Evolutionary conservation across 2,113 vertebrate genomes (phyloP).

Genomic region (Ranitomeya variabilis): DNA sequence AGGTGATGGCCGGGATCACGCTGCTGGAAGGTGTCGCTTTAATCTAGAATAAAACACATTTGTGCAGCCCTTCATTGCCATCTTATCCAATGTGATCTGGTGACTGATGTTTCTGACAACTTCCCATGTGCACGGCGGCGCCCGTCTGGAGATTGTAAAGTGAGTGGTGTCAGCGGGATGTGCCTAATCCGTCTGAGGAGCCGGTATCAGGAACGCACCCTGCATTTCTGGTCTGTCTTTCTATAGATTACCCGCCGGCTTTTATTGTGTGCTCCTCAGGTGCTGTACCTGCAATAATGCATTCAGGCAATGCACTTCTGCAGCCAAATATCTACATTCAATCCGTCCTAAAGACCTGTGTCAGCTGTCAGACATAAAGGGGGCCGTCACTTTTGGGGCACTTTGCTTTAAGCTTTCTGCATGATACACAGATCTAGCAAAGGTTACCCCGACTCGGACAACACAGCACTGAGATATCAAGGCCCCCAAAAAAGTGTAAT

Average conservation of each 20-base stretch:
- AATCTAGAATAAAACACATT: constrained; percentile 45
- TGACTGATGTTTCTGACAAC: constrained; percentile 45
- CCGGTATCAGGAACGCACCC: not conserved
- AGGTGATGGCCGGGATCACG: constrained; percentile 21
- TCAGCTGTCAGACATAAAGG: too few relatives aligned
- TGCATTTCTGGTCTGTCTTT: not conserved
- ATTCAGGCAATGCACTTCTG: not conserved
- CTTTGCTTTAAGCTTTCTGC: too few relatives aligned
- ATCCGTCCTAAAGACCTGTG: too few relatives aligned
- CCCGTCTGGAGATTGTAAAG: not conserved
- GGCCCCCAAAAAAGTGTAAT: too few relatives aligned
- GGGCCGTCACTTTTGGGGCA: too few relatives aligned
- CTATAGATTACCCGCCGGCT: not conserved
- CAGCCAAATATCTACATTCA: too few relatives aligned
- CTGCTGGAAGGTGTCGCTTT: constrained; percentile 42
- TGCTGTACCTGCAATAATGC: not conserved
- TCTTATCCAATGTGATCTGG: constrained; percentile 59
- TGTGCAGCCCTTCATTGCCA: constrained; percentile 30
- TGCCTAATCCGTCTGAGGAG: constrained; percentile 17
- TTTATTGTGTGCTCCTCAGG: not conserved
- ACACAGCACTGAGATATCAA: too few relatives aligned
- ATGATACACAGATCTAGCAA: too few relatives aligned
- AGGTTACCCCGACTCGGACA: too few relatives aligned
- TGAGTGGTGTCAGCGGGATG: constrained; percentile 44
- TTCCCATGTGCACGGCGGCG: not conserved